Evolutionary conservation across 1,140 invertebrate species (phyloP).

Genomic region (Drosophila rufa): DNA sequence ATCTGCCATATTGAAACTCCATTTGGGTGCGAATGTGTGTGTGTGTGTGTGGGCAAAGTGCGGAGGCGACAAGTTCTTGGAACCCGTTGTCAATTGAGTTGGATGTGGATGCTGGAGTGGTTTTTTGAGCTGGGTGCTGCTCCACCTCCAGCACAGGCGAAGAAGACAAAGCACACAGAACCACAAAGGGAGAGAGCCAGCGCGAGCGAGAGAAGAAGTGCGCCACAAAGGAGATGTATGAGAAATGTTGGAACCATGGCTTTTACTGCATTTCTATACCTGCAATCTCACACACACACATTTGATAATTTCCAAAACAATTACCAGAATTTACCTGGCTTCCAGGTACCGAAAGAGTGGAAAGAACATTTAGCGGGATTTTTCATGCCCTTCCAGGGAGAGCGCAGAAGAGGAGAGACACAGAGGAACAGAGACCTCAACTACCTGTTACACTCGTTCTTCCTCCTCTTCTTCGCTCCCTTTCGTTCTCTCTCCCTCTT

Average conservation of each 20-base stretch:
- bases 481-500: background rate
- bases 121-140: constrained; percentile 22
- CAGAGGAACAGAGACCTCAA: constrained; percentile 19
- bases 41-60: constrained; percentile 17
- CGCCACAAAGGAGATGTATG: constrained; percentile 31
- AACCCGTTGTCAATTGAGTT: constrained; percentile 60
- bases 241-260: constrained; percentile 42
- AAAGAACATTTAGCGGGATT: constrained; percentile 23
- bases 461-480: constrained; percentile 8
- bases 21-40: background rate
- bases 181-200: background rate
- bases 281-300: constrained; percentile 2
- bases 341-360: constrained; percentile 15
- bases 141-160: constrained; percentile 9
- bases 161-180: constrained; percentile 10
- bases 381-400: constrained; percentile 17
- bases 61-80: constrained; percentile 63
- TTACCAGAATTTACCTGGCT: constrained; percentile 56
- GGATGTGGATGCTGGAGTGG: constrained; percentile 25
- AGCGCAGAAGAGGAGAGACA: constrained; percentile 1
- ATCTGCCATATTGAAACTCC: constrained; percentile 43
- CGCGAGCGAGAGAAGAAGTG: background rate
- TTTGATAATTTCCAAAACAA: constrained; percentile 42
- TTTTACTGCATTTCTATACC: constrained; percentile 64
- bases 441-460: constrained; percentile 74